phyloP scores from a whole-genome alignment of 2,797 vertebrate species.

The Scomberomorus guttatus region DNA sequence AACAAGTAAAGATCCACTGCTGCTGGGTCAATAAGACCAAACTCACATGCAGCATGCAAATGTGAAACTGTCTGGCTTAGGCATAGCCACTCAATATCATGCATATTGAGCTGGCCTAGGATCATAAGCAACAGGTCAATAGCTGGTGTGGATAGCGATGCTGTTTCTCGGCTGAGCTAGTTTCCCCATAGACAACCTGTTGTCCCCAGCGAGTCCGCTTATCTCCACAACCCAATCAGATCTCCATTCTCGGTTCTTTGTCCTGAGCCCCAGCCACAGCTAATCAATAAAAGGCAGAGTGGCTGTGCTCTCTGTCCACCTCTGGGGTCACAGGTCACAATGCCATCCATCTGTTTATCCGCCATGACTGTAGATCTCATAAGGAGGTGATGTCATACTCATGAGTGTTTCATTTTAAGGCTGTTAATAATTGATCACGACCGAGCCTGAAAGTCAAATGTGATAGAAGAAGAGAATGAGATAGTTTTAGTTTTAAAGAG shows the following conservation, averaged over 20 bases:
- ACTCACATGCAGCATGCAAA: slow-evolving; percentile 83
- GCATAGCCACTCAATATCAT: slow-evolving; percentile 78
- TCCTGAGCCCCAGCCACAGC: slow-evolving; percentile 39
- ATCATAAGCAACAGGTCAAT: slow-evolving; percentile 88
- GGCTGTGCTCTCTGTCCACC: slow-evolving; percentile 64
- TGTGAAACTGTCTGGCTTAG: slow-evolving; percentile 75
- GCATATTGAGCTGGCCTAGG: slow-evolving; percentile 77
- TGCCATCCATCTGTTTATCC: slow-evolving; percentile 68
- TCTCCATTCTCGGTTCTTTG: slow-evolving; percentile 36
- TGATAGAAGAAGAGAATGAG: background rate
- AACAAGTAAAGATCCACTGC: slow-evolving; percentile 87
- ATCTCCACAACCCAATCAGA: slow-evolving; percentile 73
- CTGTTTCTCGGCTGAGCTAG: slow-evolving; percentile 55
- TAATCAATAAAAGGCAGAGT: slow-evolving; percentile 77
- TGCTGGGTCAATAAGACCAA: slow-evolving; percentile 80
- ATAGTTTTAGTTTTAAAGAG: slow-evolving; percentile 11
- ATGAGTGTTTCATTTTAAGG: slow-evolving; percentile 23
- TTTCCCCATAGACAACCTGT: slow-evolving; percentile 69
- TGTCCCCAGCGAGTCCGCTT: slow-evolving; percentile 66
- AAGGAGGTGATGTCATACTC: slow-evolving; percentile 48
- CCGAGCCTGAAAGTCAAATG: background rate
- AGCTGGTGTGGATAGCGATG: slow-evolving; percentile 70
- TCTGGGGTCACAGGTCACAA: slow-evolving; percentile 72
- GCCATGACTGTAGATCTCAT: slow-evolving; percentile 31
- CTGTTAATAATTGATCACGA: slow-evolving; percentile 44